Evolutionary conservation across 2,888 invertebrate genomes (phyloP).

Genomic region (Apodemia mormo): DNA sequence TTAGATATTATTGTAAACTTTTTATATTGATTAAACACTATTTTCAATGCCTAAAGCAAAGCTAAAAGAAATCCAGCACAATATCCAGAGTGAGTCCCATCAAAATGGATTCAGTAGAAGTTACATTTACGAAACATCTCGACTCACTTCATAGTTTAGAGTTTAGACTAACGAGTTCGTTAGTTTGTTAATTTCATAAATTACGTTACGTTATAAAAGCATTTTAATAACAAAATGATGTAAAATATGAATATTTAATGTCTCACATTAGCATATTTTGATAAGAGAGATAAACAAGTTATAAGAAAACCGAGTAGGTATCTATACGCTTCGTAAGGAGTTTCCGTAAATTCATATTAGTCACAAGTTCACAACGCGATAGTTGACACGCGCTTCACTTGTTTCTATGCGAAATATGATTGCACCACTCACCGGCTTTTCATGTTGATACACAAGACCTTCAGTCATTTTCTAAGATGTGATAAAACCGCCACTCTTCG

Average conservation of each 20-base stretch:
- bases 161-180: background rate
- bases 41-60: no score
- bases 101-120: background rate
- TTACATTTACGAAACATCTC: no score
- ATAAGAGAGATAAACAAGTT: conserved; percentile 1
- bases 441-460: conserved; percentile 65
- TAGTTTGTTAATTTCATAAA: background rate
- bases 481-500: conserved; percentile 76
- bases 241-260: background rate
- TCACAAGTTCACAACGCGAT: background rate
- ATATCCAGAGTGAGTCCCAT: background rate
- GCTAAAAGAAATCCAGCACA: no score
- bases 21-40: no score
- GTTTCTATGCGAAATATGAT: conserved; percentile 5
- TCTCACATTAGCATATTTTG: background rate
- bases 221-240: background rate
- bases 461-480: conserved; percentile 81
- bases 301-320: background rate
- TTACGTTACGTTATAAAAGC: background rate
- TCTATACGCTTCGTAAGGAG: background rate
- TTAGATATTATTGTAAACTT: no score
- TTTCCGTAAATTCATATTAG: background rate
- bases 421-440: conserved; percentile 69
- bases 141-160: no score
- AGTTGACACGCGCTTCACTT: background rate